Conservation (phyloP, 2,888 invertebrate species). For the Agrilus biguttatus region DNA sequence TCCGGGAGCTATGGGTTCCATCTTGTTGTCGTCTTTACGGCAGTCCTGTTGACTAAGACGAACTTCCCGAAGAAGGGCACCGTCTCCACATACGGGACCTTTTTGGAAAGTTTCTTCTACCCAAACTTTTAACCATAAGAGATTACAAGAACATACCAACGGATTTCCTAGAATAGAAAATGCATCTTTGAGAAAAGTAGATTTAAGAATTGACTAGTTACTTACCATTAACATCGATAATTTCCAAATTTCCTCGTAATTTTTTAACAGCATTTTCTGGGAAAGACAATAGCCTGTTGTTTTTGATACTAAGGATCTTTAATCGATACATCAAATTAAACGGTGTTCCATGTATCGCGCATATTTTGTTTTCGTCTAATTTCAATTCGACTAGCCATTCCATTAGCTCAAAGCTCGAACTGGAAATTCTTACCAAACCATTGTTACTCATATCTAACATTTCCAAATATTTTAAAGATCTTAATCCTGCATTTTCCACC, state of each 20-base stretch:
- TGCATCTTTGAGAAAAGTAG: background rate
- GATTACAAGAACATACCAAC: slow-evolving; percentile 63
- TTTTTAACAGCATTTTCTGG: slow-evolving; percentile 61
- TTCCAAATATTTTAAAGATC: slow-evolving; percentile 62
- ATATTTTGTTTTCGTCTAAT: slow-evolving; percentile 73
- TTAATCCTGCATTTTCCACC: slow-evolving; percentile 61
- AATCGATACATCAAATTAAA: slow-evolving; percentile 74
- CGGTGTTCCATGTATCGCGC: slow-evolving; percentile 63
- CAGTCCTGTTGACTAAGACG: slow-evolving; percentile 59
- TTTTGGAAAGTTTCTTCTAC: slow-evolving; percentile 56
- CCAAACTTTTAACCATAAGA: slow-evolving; percentile 76
- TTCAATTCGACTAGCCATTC: slow-evolving; percentile 78
- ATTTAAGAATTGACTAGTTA: slow-evolving; percentile 3
- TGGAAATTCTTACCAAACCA: slow-evolving; percentile 47
- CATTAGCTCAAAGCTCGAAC: slow-evolving; percentile 55
- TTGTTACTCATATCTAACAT: slow-evolving; percentile 77
- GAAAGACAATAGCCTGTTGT: slow-evolving; percentile 61
- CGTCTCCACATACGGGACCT: slow-evolving; percentile 69
- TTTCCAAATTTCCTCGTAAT: slow-evolving; percentile 65
- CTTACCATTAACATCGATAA: slow-evolving; percentile 72
- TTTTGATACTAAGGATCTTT: slow-evolving; percentile 62
- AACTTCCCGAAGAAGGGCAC: slow-evolving; percentile 58
- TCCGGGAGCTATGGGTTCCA: slow-evolving; percentile 45
- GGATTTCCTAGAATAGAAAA: slow-evolving; percentile 53
- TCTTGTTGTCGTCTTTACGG: slow-evolving; percentile 27